These are phyloP conservation scores for Tenodera sinensis DNA, from an alignment of 2,888 invertebrate genomes.

Conservation along the genomic window DNA sequence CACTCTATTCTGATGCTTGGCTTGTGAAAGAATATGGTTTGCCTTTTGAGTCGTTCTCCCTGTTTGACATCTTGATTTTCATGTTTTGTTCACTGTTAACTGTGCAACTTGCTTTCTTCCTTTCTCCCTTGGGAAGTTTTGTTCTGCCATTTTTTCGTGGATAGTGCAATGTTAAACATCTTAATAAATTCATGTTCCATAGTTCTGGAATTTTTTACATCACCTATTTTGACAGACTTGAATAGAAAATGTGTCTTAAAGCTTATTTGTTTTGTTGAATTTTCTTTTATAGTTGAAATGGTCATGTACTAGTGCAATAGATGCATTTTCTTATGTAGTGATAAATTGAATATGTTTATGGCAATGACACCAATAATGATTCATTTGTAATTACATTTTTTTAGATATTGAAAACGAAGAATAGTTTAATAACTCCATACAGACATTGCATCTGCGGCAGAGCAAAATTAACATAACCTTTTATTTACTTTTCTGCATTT, in stretches of 20 bases:
- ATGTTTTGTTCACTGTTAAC: background rate
- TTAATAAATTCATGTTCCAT: background rate
- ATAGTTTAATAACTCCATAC: background rate
- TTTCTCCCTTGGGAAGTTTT: background rate
- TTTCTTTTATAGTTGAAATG: background rate
- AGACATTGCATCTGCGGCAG: background rate
- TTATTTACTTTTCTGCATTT: background rate
- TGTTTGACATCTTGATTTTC: background rate
- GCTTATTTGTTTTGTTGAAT: background rate
- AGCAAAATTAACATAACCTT: background rate
- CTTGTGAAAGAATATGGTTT: background rate
- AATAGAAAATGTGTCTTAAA: background rate
- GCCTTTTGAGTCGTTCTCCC: background rate
- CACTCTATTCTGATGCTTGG: background rate
- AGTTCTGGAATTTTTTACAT: background rate
- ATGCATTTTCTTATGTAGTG: background rate
- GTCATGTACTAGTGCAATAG: background rate
- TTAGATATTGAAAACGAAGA: background rate
- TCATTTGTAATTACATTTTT: background rate
- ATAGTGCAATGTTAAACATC: background rate
- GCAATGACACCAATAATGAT: background rate
- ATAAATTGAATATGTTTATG: background rate
- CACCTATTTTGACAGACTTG: background rate
- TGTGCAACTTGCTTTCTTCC: background rate
- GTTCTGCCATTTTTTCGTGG: background rate